Evolutionary conservation across 2,113 vertebrate species (phyloP).

Genomic region (Ammodytes dubius): DNA sequence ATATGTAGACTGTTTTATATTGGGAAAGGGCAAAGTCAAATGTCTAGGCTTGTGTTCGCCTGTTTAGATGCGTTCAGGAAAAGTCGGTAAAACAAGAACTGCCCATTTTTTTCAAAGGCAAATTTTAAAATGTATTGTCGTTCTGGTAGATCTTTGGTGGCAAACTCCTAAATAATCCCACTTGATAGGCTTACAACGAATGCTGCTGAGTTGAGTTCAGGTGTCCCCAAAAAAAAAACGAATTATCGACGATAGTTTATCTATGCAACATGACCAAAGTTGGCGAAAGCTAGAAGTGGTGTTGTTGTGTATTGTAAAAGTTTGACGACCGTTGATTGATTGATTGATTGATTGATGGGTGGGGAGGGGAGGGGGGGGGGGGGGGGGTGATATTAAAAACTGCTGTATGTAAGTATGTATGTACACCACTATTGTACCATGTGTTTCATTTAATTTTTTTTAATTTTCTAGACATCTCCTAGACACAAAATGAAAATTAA

Average conservation of each 20-base stretch:
- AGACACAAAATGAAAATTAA: constrained; percentile 69
- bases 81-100: too few relatives aligned
- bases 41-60: too few relatives aligned
- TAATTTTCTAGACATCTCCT: constrained; percentile 74
- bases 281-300: constrained; percentile 83
- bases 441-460: constrained; percentile 72
- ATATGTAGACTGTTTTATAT: too few relatives aligned
- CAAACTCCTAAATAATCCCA: too few relatives aligned
- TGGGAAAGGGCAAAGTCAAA: too few relatives aligned
- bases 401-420: constrained; percentile 25
- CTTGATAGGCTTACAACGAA: too few relatives aligned
- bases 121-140: too few relatives aligned
- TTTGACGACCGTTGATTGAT: constrained; percentile 81
- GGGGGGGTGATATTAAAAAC: constrained; percentile 38
- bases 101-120: too few relatives aligned
- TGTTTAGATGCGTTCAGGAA: too few relatives aligned
- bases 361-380: constrained; percentile 21
- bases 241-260: constrained; percentile 54
- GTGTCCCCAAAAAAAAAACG: constrained; percentile 3
- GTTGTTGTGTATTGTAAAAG: constrained; percentile 87
- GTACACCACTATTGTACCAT: constrained; percentile 78
- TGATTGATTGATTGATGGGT: too few relatives aligned
- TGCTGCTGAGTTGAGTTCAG: too few relatives aligned
- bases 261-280: constrained; percentile 93
- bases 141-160: too few relatives aligned